Percentiles rank a stretch among this genome's conserved stretches.
phyloP scores from a whole-genome alignment of 2,888 invertebrate genomes.

The Frankliniella intonsa region DNA sequence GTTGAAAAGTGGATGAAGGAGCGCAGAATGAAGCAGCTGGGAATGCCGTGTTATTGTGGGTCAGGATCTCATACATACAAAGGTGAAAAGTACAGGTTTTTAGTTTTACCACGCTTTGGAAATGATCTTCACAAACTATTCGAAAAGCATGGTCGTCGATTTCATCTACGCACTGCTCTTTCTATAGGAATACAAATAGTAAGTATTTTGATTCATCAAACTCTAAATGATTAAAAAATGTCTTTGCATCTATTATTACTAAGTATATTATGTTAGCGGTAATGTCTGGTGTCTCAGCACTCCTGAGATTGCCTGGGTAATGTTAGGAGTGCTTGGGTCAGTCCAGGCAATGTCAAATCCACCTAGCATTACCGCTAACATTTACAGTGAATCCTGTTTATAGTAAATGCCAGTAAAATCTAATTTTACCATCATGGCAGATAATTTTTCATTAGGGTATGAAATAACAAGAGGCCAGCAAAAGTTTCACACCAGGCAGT shows the following conservation, averaged over 20 bases:
- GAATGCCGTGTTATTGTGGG: slow-evolving; percentile 85
- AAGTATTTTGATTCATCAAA: slow-evolving; percentile 34
- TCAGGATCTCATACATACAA: slow-evolving; percentile 78
- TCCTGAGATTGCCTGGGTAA: no score
- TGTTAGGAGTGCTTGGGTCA: no score
- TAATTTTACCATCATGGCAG: background rate
- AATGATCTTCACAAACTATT: slow-evolving; percentile 81
- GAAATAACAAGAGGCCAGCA: no score
- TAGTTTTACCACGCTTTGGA: slow-evolving; percentile 89
- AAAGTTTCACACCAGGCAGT: no score
- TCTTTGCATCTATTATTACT: no score
- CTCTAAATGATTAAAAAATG: no score
- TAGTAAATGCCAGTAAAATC: slow-evolving; percentile 49
- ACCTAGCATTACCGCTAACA: no score
- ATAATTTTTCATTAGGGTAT: background rate
- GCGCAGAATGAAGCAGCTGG: slow-evolving; percentile 61
- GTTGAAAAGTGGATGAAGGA: slow-evolving; percentile 66
- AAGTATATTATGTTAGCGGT: no score
- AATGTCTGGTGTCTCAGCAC: no score
- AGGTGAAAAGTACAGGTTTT: slow-evolving; percentile 79
- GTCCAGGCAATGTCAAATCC: no score
- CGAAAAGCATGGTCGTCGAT: slow-evolving; percentile 57
- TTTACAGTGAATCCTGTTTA: background rate
- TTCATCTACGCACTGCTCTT: slow-evolving; percentile 59
- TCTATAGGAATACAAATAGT: slow-evolving; percentile 39